Base-by-base conservation (phyloP, 2,888 invertebrate genomes). In the Biston betularia region DNA sequence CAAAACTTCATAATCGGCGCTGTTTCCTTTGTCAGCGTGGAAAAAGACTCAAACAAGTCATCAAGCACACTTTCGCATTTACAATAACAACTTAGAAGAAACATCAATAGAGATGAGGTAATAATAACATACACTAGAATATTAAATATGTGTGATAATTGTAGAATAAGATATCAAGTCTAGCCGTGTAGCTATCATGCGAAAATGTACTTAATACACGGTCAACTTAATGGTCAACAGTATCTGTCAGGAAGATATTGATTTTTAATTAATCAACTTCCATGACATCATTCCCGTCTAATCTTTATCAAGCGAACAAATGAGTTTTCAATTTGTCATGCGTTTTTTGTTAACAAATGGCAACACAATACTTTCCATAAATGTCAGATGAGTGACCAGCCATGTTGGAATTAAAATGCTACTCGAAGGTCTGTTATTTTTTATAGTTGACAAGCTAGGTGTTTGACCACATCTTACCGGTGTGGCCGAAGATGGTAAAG, bases 321-420 rank as follows among this genome's bases (percentile, higher is more conserved):
- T 49, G 9, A 49, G 33, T 49, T 48, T 49, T 49, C 24, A 33
- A 49, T 49, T 49, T 49, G 33, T 49, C 49, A 49, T 49, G 49
- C 49, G 33, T 49, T 49, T 49, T 49, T 49, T 49, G 15, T 7
- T 1, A 48, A 38, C 38, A 38, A 38, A 38, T 42, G 11, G 11
- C 42, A 42, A 42, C 38, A 38, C 38, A 38, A 38, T 38, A 8
- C 38, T 38, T 38, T 38, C 9, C 38, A 9, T 38, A 38, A 38
- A 9, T 38, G 6, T 38, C 8, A 9, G 6, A 6, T 38, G 38
- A 38, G 38, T 38, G 38, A 9, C 9, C 38, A 38, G 38, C 6
- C 38, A 38, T 38, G 6, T 38, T 4, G 6, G 38, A 38, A 38
- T 4, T 4, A 38, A 8, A 8, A 38, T 38, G 9, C 38, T 38